Conservation (phyloP, 2,888 invertebrate species). For the Baronia brevicornis region DNA sequence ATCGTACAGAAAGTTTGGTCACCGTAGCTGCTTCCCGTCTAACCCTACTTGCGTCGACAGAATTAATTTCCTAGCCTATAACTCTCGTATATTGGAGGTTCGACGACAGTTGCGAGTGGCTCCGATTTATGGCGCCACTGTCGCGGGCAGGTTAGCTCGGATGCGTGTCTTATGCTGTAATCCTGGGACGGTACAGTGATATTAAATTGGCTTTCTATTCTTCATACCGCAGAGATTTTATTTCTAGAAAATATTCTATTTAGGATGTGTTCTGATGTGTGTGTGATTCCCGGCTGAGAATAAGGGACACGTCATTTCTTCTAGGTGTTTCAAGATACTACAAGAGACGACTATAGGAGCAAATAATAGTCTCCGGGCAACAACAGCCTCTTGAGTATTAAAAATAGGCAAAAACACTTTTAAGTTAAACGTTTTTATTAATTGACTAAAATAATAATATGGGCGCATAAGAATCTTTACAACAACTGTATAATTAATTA, state of each 20-base stretch:
- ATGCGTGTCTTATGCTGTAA: constrained; percentile 18
- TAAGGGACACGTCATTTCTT: too few relatives aligned
- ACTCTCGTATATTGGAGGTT: constrained; percentile 71
- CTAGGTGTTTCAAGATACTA: too few relatives aligned
- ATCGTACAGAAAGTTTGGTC: constrained; percentile 22
- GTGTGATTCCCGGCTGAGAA: too few relatives aligned
- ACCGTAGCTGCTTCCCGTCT: constrained; percentile 35
- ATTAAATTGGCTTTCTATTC: constrained; percentile 23
- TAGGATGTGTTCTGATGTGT: too few relatives aligned
- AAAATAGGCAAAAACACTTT: too few relatives aligned
- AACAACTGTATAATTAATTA: too few relatives aligned
- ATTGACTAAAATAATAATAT: too few relatives aligned
- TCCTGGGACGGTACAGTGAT: constrained; percentile 14
- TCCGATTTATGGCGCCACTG: constrained; percentile 61
- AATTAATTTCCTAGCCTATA: constrained; percentile 74
- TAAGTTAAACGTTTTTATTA: too few relatives aligned
- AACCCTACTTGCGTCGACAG: constrained; percentile 69
- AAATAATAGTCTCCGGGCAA: too few relatives aligned
- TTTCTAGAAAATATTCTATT: constrained; percentile 12
- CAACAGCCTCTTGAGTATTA: too few relatives aligned
- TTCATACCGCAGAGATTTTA: constrained; percentile 13
- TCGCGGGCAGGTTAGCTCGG: constrained; percentile 47
- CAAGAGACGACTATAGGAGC: too few relatives aligned
- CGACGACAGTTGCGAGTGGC: constrained; percentile 62
- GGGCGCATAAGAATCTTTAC: too few relatives aligned